Evolutionary conservation across 1,140 invertebrate species (phyloP), one percentile per base, ranked within the genome.

Genomic region (Globodera rostochiensis): DNA sequence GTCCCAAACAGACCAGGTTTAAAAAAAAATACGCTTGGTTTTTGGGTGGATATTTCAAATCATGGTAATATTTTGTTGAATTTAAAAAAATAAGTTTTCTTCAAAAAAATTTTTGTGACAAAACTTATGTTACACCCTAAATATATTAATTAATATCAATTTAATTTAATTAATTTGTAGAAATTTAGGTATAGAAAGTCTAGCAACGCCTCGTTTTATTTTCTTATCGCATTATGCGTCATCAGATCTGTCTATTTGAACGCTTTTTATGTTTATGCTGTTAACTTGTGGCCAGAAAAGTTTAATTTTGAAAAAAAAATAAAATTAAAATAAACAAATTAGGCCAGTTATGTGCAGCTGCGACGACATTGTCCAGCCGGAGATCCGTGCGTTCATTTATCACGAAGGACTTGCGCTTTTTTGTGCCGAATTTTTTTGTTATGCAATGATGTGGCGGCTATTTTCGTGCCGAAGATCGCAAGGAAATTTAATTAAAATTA

Each of bases 341-440:
- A 77, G 76, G n/a, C 60, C 25, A 7, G 76, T 77, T 21, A 77
- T 77, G 53, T 77, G 76, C 53, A 46, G 60, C n/a, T 49, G n/a
- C 4, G 76, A 60, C 45, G 76, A 77, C 15, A 77, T 64, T 11
- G 76, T 77, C 9, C 46, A 49, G 47, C 57, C 57, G 19, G 76
- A 77, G 47, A 25, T 49, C 13, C 25, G 57, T 15, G 60, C 76
- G 1, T 77, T 77, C 46, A 64, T 77, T 66, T 77, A 77, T 45
- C 36, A 69, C 11, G 76, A 77, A 45, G 76, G 76, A 46, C 57
- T 77, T 6, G n/a, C 60, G 9, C 15, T 77, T 21, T 77, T 77
- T 66, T 45, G 21, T 60, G 19, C 76, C 13, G 76, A 77, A 45
- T 77, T 77, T 77, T 53, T 36, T 4, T 77, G 76, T 45, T 77